phyloP scores from a whole-genome alignment of 2,113 vertebrate species.

The Phoenicopterus ruber region DNA sequence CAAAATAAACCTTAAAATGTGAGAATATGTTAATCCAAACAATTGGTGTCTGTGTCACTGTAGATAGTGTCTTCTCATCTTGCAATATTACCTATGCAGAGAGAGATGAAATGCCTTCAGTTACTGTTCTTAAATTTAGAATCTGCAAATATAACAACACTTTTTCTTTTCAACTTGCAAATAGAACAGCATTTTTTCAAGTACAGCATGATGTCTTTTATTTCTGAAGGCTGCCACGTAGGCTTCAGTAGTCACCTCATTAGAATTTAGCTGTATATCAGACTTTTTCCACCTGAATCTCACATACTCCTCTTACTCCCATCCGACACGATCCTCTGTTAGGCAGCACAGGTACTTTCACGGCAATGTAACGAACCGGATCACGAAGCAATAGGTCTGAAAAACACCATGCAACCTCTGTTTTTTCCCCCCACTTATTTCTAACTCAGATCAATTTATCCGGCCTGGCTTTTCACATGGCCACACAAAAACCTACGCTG shows the following conservation, averaged over 20 bases:
- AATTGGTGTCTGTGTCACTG: background rate
- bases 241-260: background rate
- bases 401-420: background rate
- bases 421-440: background rate
- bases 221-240: background rate
- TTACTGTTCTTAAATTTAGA: background rate
- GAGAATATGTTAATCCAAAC: background rate
- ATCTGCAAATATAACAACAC: background rate
- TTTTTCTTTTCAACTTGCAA: background rate
- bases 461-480: rapidly evolving
- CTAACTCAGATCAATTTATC: background rate
- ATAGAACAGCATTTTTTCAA: background rate
- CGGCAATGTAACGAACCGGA: background rate
- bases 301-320: background rate
- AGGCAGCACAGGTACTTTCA: background rate
- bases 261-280: background rate
- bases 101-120: background rate
- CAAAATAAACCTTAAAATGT: background rate
- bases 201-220: background rate
- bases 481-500: rapidly evolving
- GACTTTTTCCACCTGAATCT: background rate
- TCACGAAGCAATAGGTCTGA: background rate
- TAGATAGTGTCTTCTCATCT: background rate
- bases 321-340: background rate
- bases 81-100: background rate